A percentile compares a stretch with the other conserved stretches of the same genome.
phyloP scores from a whole-genome alignment of 2,797 vertebrate genomes.

The Sciurus vulgaris region DNA sequence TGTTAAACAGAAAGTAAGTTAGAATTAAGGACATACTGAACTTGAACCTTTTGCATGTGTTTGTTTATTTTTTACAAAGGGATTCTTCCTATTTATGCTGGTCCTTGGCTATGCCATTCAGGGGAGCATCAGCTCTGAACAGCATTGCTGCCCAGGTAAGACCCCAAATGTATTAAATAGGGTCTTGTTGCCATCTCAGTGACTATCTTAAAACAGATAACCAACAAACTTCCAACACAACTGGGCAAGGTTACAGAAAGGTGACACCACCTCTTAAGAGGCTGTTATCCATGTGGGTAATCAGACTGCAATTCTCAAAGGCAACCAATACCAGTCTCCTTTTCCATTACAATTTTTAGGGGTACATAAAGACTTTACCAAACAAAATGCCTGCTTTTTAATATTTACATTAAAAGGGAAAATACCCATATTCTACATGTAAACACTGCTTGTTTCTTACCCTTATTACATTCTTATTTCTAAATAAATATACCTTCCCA shows the following conservation, averaged over 20 bases:
- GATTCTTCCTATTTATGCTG: background rate
- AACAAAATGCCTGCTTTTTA: background rate
- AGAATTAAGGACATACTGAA: conserved; percentile 7
- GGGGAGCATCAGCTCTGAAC: background rate
- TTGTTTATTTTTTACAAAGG: conserved; percentile 54
- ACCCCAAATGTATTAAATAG: background rate
- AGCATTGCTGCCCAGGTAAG: background rate
- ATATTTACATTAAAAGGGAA: conserved; percentile 57
- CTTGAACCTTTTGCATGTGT: conserved; percentile 7
- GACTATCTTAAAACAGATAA: conserved; percentile 26
- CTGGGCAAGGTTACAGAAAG: background rate
- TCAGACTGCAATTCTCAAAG: background rate
- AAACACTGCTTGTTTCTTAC: conserved; percentile 2
- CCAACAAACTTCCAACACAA: background rate
- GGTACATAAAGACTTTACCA: background rate
- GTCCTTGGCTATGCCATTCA: background rate
- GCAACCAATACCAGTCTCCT: background rate
- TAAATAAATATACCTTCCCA: conserved; percentile 5
- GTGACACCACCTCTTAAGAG: background rate
- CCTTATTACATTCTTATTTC: conserved; percentile 25
- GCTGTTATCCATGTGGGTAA: background rate
- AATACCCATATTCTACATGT: background rate
- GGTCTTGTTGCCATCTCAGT: background rate
- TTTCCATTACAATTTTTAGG: background rate
- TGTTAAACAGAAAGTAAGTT: conserved; percentile 41